Percentiles rank a stretch among this genome's conserved stretches.
Conservation (phyloP, 1,140 invertebrate species). For the Caenorhabditis elegans region DNA sequence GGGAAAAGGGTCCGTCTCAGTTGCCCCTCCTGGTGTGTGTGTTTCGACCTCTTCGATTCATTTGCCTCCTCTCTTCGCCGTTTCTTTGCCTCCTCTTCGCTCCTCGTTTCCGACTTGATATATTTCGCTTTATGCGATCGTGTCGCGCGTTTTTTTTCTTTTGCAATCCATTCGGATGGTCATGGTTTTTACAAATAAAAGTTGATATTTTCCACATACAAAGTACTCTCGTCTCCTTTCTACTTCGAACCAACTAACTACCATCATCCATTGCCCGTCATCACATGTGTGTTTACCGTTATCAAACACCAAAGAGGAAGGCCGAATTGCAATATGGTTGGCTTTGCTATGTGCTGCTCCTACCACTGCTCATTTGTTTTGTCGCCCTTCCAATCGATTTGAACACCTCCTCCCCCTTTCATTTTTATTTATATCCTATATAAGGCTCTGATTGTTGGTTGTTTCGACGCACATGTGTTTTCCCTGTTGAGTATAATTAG, state of each 20-base stretch:
- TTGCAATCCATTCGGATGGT: background rate
- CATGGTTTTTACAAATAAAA: background rate
- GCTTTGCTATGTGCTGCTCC: constrained; percentile 16
- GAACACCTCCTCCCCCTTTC: background rate
- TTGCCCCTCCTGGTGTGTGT: constrained; percentile 24
- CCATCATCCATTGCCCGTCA: constrained; percentile 9
- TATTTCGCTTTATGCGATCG: constrained; percentile 31
- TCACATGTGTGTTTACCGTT: constrained; percentile 33
- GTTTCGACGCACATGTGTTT: background rate
- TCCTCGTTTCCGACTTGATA: constrained; percentile 24
- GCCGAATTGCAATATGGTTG: constrained; percentile 21
- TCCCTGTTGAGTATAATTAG: background rate
- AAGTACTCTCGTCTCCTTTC: background rate
- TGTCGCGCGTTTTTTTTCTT: constrained; percentile 24
- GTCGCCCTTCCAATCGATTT: background rate
- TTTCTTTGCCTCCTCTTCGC: constrained; percentile 16
- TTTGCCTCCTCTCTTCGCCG: constrained; percentile 6
- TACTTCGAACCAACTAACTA: constrained; percentile 19
- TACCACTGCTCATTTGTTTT: constrained; percentile 1
- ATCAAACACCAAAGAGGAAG: constrained; percentile 11
- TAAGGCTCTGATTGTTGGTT: background rate
- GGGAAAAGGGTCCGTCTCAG: background rate
- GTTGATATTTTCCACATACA: constrained; percentile 10
- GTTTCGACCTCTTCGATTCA: constrained; percentile 32
- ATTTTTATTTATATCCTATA: background rate